Evolutionary conservation across 2,113 vertebrate species (phyloP), one percentile per base, ranked within the genome.

Genomic region (Procavia capensis): DNA sequence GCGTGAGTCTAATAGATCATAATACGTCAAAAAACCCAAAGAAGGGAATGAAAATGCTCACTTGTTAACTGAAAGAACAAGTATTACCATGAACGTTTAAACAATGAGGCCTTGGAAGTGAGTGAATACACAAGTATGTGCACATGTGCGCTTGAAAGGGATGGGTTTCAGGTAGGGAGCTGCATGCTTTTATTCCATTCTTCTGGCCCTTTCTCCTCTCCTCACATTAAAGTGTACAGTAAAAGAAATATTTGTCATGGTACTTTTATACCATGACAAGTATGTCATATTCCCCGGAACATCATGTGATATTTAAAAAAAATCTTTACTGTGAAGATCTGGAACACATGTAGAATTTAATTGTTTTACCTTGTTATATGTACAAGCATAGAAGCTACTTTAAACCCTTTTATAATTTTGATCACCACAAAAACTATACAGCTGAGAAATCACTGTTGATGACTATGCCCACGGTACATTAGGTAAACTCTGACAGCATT

Each of bases 311-410:
- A 6, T 79, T 87, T 9, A 66, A 45, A 92, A 54, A 80, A 34
- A 13, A 14, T 70, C 16, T 75, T 81, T 59, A 93, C 84, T 63
- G 43, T 63, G 50, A 84, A 80, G 36, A 91, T 10, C 36, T 84
- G 31, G 31, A 95, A 97, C 41, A 81, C 8, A 87, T 43, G 79
- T 6, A 88, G 24, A 89, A 94, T 72, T 87, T 80, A 91, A 54
- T 31, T 75, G 25, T 63, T 95, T 50, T 57, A 66, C 54, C 47
- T 59, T 95, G 68, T 43, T 54, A 50, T 86, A 94, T 20, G 9
- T 89, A 94, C 85, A 25, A 93, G 94, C 17, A 96, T 63, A 96
- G 95, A 95, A 88, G 41, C 76, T 94, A 94, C 29, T 88, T 94
- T 64, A 92, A 78, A 78, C 17, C 31, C 45, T 94, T 81, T 72